Conservation (phyloP, 2,888 invertebrate genomes). For the Listrodromus nycthemerus region DNA sequence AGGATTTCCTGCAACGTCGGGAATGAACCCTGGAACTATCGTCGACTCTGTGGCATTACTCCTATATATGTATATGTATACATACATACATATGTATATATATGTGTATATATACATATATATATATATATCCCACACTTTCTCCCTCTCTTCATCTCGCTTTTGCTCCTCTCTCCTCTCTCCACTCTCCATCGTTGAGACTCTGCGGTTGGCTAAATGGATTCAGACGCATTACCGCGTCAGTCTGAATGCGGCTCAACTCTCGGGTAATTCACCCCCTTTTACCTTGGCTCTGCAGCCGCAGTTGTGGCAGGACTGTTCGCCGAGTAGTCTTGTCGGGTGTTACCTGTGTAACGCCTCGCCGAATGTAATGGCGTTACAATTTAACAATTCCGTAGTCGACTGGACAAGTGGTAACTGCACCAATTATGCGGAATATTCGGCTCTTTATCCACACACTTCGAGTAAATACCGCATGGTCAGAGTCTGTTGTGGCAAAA, state of each 20-base stretch:
- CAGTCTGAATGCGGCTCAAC: conserved; percentile 79
- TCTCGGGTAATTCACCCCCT: conserved; percentile 72
- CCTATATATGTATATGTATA: neutral
- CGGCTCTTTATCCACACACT: neutral
- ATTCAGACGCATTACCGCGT: conserved; percentile 80
- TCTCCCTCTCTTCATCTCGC: conserved; percentile 25
- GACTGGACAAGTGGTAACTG: neutral
- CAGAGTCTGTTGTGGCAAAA: neutral
- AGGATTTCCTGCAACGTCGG: conserved; percentile 52
- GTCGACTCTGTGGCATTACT: conserved; percentile 41
- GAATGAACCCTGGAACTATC: conserved; percentile 54
- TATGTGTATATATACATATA: neutral
- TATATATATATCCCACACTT: conserved; percentile 4
- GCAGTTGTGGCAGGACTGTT: neutral
- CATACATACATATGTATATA: neutral
- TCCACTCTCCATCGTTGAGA: conserved; percentile 56
- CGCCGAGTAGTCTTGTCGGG: conserved; percentile 27
- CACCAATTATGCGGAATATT: conserved; percentile 4
- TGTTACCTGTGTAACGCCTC: conserved; percentile 24
- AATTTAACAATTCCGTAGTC: conserved; percentile 7
- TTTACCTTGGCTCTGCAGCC: conserved; percentile 54
- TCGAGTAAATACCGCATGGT: neutral
- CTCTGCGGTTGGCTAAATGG: conserved; percentile 80
- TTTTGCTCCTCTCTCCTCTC: neutral
- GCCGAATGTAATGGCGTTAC: neutral